A percentile compares a stretch with the other conserved stretches of the same genome.
Conservation (phyloP, 2,797 vertebrate genomes). For the Scyliorhinus canicula region DNA sequence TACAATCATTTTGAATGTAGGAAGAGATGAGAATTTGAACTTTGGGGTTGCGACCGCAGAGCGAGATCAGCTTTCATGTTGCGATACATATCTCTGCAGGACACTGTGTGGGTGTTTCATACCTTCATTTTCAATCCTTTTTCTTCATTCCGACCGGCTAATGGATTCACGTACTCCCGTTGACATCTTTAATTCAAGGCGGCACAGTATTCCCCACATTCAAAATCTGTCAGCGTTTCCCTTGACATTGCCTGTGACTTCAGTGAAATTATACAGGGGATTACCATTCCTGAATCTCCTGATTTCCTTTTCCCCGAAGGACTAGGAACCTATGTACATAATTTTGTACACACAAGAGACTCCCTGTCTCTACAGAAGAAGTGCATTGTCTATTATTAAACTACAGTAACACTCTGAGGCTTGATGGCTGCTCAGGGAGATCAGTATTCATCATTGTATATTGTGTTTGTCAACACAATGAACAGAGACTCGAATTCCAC, state of each 20-base stretch:
- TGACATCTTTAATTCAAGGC: neutral
- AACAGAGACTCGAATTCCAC: conserved; percentile 28
- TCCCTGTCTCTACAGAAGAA: conserved; percentile 29
- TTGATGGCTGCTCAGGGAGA: neutral
- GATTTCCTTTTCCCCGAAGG: neutral
- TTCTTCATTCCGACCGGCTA: neutral
- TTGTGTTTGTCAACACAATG: conserved; percentile 33
- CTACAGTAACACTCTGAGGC: conserved; percentile 27
- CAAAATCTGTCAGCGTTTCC: neutral
- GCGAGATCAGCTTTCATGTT: neutral
- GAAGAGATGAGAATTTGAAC: neutral
- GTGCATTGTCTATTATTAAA: conserved; percentile 36
- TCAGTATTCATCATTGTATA: conserved; percentile 34
- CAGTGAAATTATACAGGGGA: neutral
- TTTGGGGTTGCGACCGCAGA: neutral
- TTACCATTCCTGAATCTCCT: neutral
- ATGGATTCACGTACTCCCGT: neutral
- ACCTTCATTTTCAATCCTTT: neutral
- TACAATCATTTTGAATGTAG: neutral
- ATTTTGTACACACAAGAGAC: conserved; percentile 21
- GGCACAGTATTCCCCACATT: neutral
- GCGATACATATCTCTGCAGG: neutral
- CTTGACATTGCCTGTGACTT: conserved; percentile 12
- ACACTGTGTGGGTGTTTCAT: neutral
- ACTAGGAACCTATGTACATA: conserved; percentile 17